Conservation (phyloP, 2,113 vertebrate species). For the Pogona vitticeps region DNA sequence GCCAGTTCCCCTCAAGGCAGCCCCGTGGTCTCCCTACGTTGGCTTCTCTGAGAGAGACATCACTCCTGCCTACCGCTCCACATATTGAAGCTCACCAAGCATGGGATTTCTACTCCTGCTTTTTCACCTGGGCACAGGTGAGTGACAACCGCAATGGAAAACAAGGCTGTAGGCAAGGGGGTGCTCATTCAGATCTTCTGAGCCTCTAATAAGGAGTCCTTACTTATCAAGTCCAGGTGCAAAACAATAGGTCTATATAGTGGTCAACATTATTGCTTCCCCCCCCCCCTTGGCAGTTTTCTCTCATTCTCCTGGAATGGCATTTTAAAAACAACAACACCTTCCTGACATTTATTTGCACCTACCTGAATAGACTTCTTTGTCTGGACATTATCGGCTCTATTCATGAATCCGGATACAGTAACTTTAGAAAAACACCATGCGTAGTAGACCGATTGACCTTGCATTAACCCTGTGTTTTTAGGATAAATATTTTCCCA, state of each 20-base stretch:
- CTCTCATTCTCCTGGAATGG: background rate
- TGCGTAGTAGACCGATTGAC: background rate
- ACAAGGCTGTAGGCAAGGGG: background rate
- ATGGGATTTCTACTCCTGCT: background rate
- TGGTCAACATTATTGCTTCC: background rate
- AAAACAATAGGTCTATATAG: background rate
- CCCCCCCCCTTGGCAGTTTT: background rate
- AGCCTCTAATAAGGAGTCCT: background rate
- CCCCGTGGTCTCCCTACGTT: background rate
- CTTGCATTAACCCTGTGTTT: background rate
- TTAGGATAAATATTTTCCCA: background rate
- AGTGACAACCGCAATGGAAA: conserved; percentile 6
- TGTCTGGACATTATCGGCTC: background rate
- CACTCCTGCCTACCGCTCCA: background rate
- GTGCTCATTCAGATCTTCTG: background rate
- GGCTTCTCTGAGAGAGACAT: background rate
- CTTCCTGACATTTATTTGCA: background rate
- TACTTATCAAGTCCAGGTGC: background rate
- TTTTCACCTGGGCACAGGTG: conserved; percentile 28
- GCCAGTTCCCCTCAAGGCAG: background rate
- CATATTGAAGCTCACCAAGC: background rate
- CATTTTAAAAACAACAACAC: background rate
- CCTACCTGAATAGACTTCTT: background rate
- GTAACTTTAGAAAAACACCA: background rate
- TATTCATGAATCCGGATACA: no score